These are phyloP conservation scores for Caenorhabditis sp. DNA, from an alignment of 2,888 invertebrate genomes.

Conservation along the genomic window DNA sequence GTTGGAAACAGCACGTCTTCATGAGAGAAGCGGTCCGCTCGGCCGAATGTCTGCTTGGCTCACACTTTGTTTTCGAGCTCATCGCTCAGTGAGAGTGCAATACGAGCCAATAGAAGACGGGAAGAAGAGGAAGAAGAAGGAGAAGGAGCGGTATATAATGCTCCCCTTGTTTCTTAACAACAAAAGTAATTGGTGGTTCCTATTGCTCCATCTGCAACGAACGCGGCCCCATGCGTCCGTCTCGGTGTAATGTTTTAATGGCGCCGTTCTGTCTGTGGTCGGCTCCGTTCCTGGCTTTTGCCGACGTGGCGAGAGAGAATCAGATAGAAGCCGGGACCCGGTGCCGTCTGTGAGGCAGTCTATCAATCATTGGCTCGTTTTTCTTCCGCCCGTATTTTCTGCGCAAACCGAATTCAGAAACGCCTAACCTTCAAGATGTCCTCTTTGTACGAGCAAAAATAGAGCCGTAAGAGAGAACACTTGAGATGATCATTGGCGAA, in stretches of 20 bases:
- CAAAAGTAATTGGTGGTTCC: constrained; percentile 1
- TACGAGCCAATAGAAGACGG: too few relatives aligned
- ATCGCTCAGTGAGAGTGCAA: constrained; percentile 13
- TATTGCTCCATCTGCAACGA: constrained; percentile 7
- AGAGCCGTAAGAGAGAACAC: constrained; percentile 1
- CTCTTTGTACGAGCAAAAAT: too few relatives aligned
- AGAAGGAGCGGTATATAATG: neutral
- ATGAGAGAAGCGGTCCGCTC: constrained; percentile 30
- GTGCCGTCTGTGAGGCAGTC: constrained; percentile 1
- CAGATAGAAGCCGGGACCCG: constrained; percentile 4
- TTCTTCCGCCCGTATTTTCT: constrained; percentile 14
- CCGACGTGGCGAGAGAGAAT: constrained; percentile 1
- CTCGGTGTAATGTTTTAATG: constrained; percentile 7
- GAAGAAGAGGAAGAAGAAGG: neutral
- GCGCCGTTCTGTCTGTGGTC: constrained; percentile 1
- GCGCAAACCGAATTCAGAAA: neutral
- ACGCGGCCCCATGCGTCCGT: too few relatives aligned
- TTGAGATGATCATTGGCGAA: constrained; percentile 1
- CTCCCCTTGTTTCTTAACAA: neutral
- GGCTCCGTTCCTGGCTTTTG: neutral
- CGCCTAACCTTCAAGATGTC: neutral
- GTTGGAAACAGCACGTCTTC: constrained; percentile 11
- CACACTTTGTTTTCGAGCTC: constrained; percentile 42
- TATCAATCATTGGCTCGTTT: constrained; percentile 33
- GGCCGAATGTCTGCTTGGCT: constrained; percentile 24